Conservation (phyloP, 2,113 vertebrate species). For the Pagrus major region DNA sequence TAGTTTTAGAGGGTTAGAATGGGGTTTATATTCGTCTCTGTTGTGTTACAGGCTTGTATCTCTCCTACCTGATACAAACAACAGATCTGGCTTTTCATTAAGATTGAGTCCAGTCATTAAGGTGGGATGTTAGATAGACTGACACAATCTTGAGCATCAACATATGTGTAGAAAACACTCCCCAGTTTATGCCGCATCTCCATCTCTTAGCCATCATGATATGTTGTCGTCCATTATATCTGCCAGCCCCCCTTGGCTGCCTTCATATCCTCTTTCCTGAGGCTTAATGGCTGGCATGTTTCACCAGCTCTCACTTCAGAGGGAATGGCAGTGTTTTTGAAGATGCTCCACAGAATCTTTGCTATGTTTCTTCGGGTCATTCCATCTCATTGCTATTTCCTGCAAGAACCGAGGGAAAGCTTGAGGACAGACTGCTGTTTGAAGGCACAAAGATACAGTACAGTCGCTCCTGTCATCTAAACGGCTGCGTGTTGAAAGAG, state of each 20-base stretch:
- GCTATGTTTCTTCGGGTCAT: neutral
- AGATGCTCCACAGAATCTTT: conserved; percentile 7
- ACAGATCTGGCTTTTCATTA: neutral
- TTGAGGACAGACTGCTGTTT: neutral
- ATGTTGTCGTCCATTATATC: neutral
- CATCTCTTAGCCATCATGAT: neutral
- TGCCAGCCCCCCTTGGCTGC: conserved; percentile 6
- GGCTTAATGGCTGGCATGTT: conserved; percentile 18
- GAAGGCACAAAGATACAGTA: neutral
- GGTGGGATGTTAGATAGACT: neutral
- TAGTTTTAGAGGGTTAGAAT: too few species aligned
- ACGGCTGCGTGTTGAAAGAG: neutral
- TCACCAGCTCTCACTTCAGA: neutral
- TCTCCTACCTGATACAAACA: neutral
- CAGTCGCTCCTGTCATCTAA: neutral
- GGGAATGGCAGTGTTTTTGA: conserved; percentile 15
- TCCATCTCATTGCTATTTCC: neutral
- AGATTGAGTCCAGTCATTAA: too few species aligned
- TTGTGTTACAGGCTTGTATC: neutral
- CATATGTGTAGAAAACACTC: neutral
- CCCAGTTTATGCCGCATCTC: neutral
- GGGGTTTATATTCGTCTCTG: too few species aligned
- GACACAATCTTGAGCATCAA: neutral
- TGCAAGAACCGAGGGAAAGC: neutral
- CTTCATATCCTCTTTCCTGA: conserved; percentile 38